Conservation (phyloP, 2,797 vertebrate species). For the Microctenopoma stevenorrisi region DNA sequence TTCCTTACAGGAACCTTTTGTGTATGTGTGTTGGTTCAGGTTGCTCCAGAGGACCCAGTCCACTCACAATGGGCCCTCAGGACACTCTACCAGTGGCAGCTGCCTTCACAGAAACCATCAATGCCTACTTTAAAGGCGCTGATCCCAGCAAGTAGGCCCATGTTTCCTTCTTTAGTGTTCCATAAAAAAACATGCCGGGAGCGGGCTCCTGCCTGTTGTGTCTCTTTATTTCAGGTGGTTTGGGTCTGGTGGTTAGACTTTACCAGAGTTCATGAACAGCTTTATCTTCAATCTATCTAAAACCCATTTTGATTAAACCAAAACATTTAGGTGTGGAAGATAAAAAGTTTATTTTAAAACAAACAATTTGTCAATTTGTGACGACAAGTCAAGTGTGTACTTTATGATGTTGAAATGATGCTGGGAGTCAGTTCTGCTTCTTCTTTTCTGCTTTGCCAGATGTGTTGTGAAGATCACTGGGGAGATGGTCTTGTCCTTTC, state of each 20-base stretch:
- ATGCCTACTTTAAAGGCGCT: conserved; percentile 98
- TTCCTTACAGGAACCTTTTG: conserved; percentile 3
- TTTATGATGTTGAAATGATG: background rate
- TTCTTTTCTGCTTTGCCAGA: conserved; percentile 52
- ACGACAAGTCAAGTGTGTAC: background rate
- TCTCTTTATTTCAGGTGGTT: too few species aligned
- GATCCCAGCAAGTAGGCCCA: conserved; percentile 93
- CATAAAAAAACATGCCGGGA: background rate
- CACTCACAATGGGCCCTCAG: conserved; percentile 97
- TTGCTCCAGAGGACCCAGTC: conserved; percentile 95
- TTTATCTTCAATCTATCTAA: too few species aligned
- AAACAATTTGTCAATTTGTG: background rate
- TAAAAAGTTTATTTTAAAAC: background rate
- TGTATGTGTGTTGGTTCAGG: conserved; percentile 77
- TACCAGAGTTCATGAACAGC: too few species aligned
- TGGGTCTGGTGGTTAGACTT: too few species aligned
- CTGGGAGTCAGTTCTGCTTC: conserved; percentile 2
- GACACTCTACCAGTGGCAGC: conserved; percentile 97
- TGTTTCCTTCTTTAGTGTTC: background rate
- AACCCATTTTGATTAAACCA: background rate
- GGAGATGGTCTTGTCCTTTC: conserved; percentile 98
- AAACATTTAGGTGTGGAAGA: background rate
- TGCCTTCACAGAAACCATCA: conserved; percentile 99
- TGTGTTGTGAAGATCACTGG: conserved; percentile 98
- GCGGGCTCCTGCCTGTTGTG: background rate